Conservation (phyloP, 2,888 invertebrate species). For the Drosophila rellima region DNA sequence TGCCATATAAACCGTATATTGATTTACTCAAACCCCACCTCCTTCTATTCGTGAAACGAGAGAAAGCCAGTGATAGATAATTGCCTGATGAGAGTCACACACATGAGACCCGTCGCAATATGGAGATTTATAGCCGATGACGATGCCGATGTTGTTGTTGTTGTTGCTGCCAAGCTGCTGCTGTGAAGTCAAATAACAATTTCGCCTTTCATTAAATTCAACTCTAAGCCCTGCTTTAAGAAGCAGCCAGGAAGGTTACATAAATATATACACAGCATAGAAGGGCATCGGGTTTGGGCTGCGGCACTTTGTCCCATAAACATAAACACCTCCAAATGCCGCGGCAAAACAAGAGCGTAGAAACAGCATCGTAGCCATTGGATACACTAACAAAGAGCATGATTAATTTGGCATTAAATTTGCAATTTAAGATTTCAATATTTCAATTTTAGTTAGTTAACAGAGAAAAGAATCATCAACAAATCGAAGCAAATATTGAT, state of each 20-base stretch:
- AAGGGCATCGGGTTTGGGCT: slow-evolving; percentile 17
- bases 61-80: slow-evolving; percentile 57
- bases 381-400: slow-evolving; percentile 23
- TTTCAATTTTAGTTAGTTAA: background rate
- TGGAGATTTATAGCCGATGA: slow-evolving; percentile 70
- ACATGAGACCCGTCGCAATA: slow-evolving; percentile 58
- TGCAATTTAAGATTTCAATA: background rate
- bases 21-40: slow-evolving; percentile 53
- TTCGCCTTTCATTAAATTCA: slow-evolving; percentile 75
- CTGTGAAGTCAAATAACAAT: slow-evolving; percentile 71
- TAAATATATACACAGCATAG: background rate
- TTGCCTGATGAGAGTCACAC: slow-evolving; percentile 58
- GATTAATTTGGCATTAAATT: background rate
- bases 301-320: slow-evolving; percentile 62
- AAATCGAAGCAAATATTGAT: background rate
- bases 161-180: slow-evolving; percentile 27
- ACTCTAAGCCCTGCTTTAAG: slow-evolving; percentile 61
- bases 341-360: slow-evolving; percentile 41
- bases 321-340: slow-evolving; percentile 69
- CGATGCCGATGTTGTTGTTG: no score
- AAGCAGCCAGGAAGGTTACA: slow-evolving; percentile 22
- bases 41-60: slow-evolving; percentile 6
- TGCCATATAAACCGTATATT: slow-evolving; percentile 64
- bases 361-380: slow-evolving; percentile 18
- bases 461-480: background rate